Evolutionary conservation across 1,140 invertebrate genomes (phyloP).

Genomic region (Drosophila subobscura): DNA sequence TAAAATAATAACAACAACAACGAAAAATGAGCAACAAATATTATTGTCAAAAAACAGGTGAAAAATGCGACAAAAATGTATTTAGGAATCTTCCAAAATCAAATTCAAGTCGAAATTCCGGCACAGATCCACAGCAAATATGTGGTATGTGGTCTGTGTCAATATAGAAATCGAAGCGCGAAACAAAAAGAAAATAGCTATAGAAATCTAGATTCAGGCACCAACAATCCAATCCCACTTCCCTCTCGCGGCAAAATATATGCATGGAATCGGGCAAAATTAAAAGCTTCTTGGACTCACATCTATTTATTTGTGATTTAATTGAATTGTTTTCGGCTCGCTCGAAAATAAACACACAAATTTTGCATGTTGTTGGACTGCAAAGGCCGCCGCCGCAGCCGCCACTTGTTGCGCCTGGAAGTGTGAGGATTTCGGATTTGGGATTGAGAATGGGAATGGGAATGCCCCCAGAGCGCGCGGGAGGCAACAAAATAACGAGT

Average conservation of each 20-base stretch:
- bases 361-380: constrained; percentile 37
- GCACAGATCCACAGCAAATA: constrained; percentile 7
- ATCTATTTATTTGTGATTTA: constrained; percentile 81
- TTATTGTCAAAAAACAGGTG: constrained; percentile 39
- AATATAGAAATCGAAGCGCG: too few relatives aligned
- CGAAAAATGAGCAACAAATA: constrained; percentile 47
- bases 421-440: constrained; percentile 5
- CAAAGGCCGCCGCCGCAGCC: not conserved
- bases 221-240: too few relatives aligned
- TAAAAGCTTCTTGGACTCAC: constrained; percentile 64
- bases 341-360: constrained; percentile 72
- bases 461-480: too few relatives aligned
- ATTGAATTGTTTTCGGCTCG: constrained; percentile 69
- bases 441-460: constrained; percentile 10
- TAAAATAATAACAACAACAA: constrained; percentile 20
- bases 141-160: not conserved
- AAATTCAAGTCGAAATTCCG: constrained; percentile 40
- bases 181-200: not conserved
- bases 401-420: constrained; percentile 53
- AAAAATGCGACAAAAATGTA: constrained; percentile 12
- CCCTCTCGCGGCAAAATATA: constrained; percentile 10
- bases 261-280: constrained; percentile 42
- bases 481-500: constrained; percentile 40
- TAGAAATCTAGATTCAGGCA: not conserved
- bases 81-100: constrained; percentile 16